phyloP scores from a whole-genome alignment of 2,797 vertebrate species.

The Chaetophractus vellerosus region DNA sequence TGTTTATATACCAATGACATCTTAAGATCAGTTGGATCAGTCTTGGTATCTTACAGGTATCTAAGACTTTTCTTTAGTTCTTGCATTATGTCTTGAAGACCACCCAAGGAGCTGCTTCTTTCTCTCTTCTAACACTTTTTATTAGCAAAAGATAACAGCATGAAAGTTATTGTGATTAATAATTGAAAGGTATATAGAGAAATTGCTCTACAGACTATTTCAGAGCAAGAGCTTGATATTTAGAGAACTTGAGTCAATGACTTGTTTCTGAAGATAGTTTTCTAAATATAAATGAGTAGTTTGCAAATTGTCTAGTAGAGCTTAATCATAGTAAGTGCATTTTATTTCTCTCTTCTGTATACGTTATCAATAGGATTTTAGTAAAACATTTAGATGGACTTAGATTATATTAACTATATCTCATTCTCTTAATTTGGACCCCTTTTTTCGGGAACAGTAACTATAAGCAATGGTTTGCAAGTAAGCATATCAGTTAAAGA shows the following conservation, averaged over 20 bases:
- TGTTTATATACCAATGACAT: background rate
- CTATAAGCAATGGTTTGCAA: background rate
- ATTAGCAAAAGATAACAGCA: background rate
- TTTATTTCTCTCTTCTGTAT: background rate
- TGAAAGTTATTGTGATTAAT: slow-evolving; percentile 29
- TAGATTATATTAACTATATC: slow-evolving; percentile 1
- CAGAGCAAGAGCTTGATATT: slow-evolving; percentile 17
- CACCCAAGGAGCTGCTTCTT: background rate
- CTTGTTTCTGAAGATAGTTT: slow-evolving; percentile 53
- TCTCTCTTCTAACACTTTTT: background rate
- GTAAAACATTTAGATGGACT: slow-evolving; percentile 9
- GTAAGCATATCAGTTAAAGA: background rate
- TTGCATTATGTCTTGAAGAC: slow-evolving; percentile 5
- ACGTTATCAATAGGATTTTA: slow-evolving; percentile 48
- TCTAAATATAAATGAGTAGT: slow-evolving; percentile 30
- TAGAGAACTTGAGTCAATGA: background rate
- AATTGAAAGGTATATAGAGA: slow-evolving; percentile 19
- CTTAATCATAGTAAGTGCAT: background rate
- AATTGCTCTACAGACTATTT: background rate
- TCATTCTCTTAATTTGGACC: slow-evolving; percentile 12
- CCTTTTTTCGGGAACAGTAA: background rate
- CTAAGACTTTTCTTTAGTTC: background rate
- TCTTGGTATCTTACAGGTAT: background rate
- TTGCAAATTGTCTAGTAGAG: background rate
- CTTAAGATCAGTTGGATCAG: background rate